Evolutionary conservation across 2,797 vertebrate species (phyloP), one percentile per base, ranked within the genome.

Genomic region (Dallia pectoralis): DNA sequence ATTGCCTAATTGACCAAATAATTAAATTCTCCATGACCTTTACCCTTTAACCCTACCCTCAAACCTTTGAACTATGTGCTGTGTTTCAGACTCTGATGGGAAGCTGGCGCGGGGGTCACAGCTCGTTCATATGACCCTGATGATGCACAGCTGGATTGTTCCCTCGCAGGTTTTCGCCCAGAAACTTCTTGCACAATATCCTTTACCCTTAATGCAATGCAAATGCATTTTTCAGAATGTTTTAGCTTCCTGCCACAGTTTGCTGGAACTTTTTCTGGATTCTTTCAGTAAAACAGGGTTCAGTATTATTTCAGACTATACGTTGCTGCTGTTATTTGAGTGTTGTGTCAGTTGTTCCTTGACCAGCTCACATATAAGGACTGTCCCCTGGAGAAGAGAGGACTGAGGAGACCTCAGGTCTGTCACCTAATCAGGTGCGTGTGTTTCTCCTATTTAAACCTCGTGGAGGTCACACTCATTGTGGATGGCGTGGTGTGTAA

Each of bases 141-240:
- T 96, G 86, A 96, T 96, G 94, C 96, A 97, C 84, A 94, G 92
- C 75, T 97, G 96, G 96, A 94, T 97, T 1, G 91, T 97, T 30
- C 92, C 96, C 1, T 97, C 96, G 0, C 88, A 94, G 19, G 88
- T 88, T 19, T 93, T 97, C 6, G 93, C 94, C 65, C 90, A 91
- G 80, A 95, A 93, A 66, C 92, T 97, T 75, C 92, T 96, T 78
- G 82, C 88, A 74, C 89, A 94, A 97, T 97, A 97, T 97, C 96
- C 96, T 94, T 49, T 44, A 40, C n/a, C 29, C 69, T 44, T 12
- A 1, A 36, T 67, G 8, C 22, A 65, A 18, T 33, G 30, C 63
- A 6, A 40, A 40, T 40, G 2, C 11, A 40, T 40, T 36, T 36
- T 36, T 40, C 40, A 12, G 40, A 40, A 3, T 1, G 9, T 40